Evolutionary conservation across 1,140 invertebrate genomes (phyloP), one percentile per base, ranked within the genome.

Genomic region (Anthonomus grandis): DNA sequence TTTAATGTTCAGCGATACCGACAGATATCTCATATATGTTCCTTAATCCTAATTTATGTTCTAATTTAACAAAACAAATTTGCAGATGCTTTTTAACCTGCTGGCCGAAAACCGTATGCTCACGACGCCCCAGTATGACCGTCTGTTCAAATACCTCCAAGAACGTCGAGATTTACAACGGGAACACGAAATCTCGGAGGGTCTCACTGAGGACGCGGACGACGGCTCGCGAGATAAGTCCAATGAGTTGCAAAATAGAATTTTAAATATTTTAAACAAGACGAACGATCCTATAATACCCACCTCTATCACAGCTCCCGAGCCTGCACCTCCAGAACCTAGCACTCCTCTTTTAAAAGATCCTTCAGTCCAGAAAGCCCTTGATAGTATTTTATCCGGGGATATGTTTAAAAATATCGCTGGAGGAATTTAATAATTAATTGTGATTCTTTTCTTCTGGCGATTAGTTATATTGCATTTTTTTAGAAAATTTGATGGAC

Each of bases 221-320:
- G 64, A 74, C 2, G 58, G 75, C 19, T 57, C 73, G n/a, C 64
- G 63, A 45, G 59, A 38, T 31, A 71, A 85, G 47, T 83, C 89
- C 68, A 82, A 81, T 0, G 90, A 93, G 70, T 70, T 93, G 4
- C 90, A 93, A 64, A 89, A 86, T 62, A 83, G 90, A 60, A 94
- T 95, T 52, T 75, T 93, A 23, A 92, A 83, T 71, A 91, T 94
- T 45, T 70, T 93, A 54, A 91, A 90, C 64, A 85, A 70, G 57
- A 50, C 63, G 13, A 24, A 34, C 9, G 59, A 56, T n/a, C 31
- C 55, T n/a, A 23, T 42, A 8, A 57, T 53, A 73, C 73, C 64
- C 70, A 76, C 63, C 59, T 70, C 12, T 66, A 41, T 61, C 15
- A 61, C 57, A 17, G 46, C 60, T 24, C 45, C 59, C 15, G 57